These are phyloP conservation scores for Danaus melanippus DNA, from an alignment of 1,140 invertebrate species.

Conservation along the genomic window DNA sequence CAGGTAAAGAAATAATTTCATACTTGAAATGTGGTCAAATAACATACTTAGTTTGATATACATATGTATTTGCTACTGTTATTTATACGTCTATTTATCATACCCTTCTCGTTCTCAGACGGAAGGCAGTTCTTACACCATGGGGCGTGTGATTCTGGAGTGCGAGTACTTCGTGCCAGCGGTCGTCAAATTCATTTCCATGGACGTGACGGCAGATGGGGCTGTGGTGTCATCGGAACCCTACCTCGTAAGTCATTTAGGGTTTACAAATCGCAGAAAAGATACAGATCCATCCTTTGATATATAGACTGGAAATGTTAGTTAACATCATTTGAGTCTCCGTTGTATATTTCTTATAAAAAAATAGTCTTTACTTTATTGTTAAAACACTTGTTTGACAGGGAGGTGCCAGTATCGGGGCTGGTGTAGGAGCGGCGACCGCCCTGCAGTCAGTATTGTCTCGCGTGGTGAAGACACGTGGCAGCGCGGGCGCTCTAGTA, in stretches of 20 bases:
- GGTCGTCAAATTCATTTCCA: conserved; percentile 57
- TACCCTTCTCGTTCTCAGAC: conserved; percentile 24
- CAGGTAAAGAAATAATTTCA: conserved; percentile 31
- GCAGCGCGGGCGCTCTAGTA: conserved; percentile 37
- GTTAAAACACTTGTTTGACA: conserved; percentile 9
- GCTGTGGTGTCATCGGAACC: conserved; percentile 49
- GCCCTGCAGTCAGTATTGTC: conserved; percentile 50
- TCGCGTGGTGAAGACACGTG: conserved; percentile 46
- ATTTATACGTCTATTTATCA: no score
- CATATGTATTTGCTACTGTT: no score
- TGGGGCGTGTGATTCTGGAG: conserved; percentile 58
- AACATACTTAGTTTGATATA: no score
- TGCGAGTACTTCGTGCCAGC: conserved; percentile 59
- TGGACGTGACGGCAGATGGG: conserved; percentile 51
- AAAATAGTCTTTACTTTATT: no score
- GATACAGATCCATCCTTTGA: no score
- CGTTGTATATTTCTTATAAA: no score
- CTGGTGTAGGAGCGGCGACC: conserved; percentile 44
- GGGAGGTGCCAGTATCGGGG: conserved; percentile 44
- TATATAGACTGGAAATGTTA: no score
- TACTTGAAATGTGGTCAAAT: no score
- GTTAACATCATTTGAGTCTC: no score
- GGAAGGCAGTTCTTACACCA: conserved; percentile 53
- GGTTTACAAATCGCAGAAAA: no score
- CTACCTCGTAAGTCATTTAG: conserved; percentile 43